phyloP scores from a whole-genome alignment of 2,113 vertebrate genomes.

The Aldabrachelys gigantea region DNA sequence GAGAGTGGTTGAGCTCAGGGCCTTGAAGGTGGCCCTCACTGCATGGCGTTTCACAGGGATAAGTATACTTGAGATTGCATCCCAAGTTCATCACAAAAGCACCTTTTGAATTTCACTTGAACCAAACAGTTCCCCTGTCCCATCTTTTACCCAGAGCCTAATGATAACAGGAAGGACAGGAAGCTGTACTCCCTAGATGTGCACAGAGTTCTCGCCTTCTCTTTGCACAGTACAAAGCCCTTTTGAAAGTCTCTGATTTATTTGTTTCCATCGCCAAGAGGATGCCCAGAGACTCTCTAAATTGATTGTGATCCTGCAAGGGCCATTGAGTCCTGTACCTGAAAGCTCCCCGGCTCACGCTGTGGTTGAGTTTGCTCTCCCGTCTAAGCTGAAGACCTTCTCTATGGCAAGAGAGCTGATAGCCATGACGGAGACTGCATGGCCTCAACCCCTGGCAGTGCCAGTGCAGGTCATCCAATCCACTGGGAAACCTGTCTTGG shows the following conservation, averaged over 20 bases:
- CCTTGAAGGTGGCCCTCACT: background rate
- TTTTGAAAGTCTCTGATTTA: background rate
- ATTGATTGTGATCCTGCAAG: too few relatives aligned
- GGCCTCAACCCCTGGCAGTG: too few relatives aligned
- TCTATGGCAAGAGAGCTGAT: too few relatives aligned
- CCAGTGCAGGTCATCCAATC: too few relatives aligned
- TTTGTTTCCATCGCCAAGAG: background rate
- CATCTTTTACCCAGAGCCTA: background rate
- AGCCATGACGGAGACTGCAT: too few relatives aligned
- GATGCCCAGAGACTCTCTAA: background rate
- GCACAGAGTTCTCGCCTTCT: background rate
- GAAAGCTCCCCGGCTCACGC: too few relatives aligned
- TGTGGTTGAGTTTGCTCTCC: too few relatives aligned
- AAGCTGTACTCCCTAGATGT: background rate
- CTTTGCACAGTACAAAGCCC: background rate
- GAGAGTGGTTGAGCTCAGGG: background rate
- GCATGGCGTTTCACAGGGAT: background rate
- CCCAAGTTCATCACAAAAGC: background rate
- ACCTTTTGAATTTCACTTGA: background rate
- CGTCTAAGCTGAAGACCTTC: too few relatives aligned
- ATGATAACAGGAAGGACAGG: background rate
- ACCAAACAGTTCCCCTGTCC: background rate
- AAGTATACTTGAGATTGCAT: background rate
- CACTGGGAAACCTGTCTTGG: too few relatives aligned
- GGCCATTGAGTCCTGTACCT: too few relatives aligned